A percentile compares a stretch with the other conserved stretches of the same genome.
phyloP scores from a whole-genome alignment of 2,888 invertebrate genomes.

The Tanytarsus gracilentus region DNA sequence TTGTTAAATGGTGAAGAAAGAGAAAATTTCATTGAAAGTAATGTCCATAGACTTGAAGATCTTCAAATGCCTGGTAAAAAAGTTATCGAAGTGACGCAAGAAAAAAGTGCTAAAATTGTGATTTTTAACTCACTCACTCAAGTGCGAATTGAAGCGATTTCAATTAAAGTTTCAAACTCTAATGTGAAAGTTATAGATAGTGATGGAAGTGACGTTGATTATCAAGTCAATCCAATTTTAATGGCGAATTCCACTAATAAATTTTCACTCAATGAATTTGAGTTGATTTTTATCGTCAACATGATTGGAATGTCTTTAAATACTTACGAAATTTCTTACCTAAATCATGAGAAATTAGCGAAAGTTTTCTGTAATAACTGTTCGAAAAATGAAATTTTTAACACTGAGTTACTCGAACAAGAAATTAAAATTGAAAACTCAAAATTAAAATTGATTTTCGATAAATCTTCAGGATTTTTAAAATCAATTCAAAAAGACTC shows the following conservation, averaged over 20 bases:
- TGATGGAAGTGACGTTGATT: slow-evolving; percentile 52
- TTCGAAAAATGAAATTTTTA: slow-evolving; percentile 44
- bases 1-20: slow-evolving; percentile 39
- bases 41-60: slow-evolving; percentile 67
- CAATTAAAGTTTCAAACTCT: slow-evolving; percentile 58
- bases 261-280: slow-evolving; percentile 52
- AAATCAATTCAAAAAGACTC: slow-evolving; percentile 69
- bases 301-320: slow-evolving; percentile 67
- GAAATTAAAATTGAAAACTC: slow-evolving; percentile 78
- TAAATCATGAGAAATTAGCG: slow-evolving; percentile 41
- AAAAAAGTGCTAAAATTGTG: slow-evolving; percentile 52
- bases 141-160: slow-evolving; percentile 65
- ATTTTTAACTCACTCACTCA: slow-evolving; percentile 79
- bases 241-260: slow-evolving; percentile 49
- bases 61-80: slow-evolving; percentile 68
- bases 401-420: slow-evolving; percentile 60
- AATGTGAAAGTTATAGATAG: slow-evolving; percentile 64
- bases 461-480: slow-evolving; percentile 73
- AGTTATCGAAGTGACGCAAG: slow-evolving; percentile 52
- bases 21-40: slow-evolving; percentile 50
- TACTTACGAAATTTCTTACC: slow-evolving; percentile 52
- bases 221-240: slow-evolving; percentile 82
- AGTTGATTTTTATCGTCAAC: slow-evolving; percentile 67
- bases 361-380: slow-evolving; percentile 50
- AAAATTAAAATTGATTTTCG: slow-evolving; percentile 66